phyloP scores from a whole-genome alignment of 2,888 invertebrate genomes.

The Cryptosula pallasiana region DNA sequence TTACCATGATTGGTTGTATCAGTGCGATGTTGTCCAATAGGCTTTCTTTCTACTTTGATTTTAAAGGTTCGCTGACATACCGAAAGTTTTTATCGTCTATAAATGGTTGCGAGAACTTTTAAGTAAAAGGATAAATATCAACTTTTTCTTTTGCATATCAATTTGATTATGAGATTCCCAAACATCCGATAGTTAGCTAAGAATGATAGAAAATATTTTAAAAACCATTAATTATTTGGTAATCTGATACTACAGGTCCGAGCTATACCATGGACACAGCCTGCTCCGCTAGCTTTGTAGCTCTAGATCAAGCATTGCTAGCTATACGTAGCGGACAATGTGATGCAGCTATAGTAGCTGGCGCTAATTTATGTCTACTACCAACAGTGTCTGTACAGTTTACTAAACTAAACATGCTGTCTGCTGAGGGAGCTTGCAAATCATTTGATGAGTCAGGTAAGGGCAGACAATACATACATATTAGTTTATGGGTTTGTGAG shows the following conservation, averaged over 20 bases:
- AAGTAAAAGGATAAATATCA: slow-evolving; percentile 83
- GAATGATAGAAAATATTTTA: too few relatives aligned
- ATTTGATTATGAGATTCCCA: too few relatives aligned
- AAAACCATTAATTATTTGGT: too few relatives aligned
- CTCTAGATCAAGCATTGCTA: slow-evolving; percentile 67
- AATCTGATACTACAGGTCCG: slow-evolving; percentile 64
- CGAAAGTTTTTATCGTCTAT: slow-evolving; percentile 73
- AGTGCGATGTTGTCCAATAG: slow-evolving; percentile 86
- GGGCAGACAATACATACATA: too few relatives aligned
- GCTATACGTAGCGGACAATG: slow-evolving; percentile 67
- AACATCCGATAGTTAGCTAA: too few relatives aligned
- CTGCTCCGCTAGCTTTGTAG: slow-evolving; percentile 89
- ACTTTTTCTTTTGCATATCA: slow-evolving; percentile 92
- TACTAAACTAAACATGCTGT: slow-evolving; percentile 86
- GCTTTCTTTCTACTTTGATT: slow-evolving; percentile 90
- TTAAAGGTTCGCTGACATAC: slow-evolving; percentile 71
- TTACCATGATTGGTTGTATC: slow-evolving; percentile 85
- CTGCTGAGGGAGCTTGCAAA: slow-evolving; percentile 83
- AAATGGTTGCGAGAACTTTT: slow-evolving; percentile 85
- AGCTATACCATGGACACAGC: slow-evolving; percentile 95
- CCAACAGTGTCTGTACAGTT: slow-evolving; percentile 89
- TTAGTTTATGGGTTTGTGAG: too few relatives aligned
- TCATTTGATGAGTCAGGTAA: too few relatives aligned
- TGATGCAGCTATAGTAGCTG: slow-evolving; percentile 93
- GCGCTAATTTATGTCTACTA: slow-evolving; percentile 80